These are phyloP conservation scores for Isaurus tuberculatus DNA, from an alignment of 92 coral and sea anemone species.

Conservation along the genomic window DNA sequence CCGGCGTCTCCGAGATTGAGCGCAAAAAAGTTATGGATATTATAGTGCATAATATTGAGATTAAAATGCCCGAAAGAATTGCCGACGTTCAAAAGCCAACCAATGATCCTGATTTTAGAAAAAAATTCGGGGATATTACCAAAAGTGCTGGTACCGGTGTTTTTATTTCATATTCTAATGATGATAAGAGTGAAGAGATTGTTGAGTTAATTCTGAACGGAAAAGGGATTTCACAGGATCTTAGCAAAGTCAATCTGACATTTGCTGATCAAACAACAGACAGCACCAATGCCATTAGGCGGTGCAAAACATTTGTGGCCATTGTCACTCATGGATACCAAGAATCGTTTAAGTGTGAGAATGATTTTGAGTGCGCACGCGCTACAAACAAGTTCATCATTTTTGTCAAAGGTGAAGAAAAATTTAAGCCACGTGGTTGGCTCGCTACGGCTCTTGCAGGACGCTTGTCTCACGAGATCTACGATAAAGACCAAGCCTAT, in stretches of 20 bases:
- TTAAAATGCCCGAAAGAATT: background rate
- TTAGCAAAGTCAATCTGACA: slow-evolving; percentile 10
- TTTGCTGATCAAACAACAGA: slow-evolving; percentile 16
- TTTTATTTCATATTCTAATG: slow-evolving; percentile 28
- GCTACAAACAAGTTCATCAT: slow-evolving; percentile 60
- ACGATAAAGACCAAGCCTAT: slow-evolving; percentile 28
- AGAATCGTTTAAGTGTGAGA: slow-evolving; percentile 59
- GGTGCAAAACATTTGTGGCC: slow-evolving; percentile 52
- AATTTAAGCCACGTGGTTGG: slow-evolving; percentile 30
- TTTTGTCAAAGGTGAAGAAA: slow-evolving; percentile 25
- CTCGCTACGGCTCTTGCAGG: slow-evolving; percentile 30
- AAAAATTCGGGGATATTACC: slow-evolving; percentile 32
- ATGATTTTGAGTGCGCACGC: slow-evolving; percentile 74
- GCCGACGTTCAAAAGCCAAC: slow-evolving; percentile 7
- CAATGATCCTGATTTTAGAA: slow-evolving; percentile 5
- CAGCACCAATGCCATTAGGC: slow-evolving; percentile 12
- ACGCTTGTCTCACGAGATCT: slow-evolving; percentile 26
- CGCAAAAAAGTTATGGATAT: slow-evolving; percentile 16
- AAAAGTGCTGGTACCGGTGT: background rate
- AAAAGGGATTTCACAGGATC: slow-evolving; percentile 23
- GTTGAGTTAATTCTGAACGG: slow-evolving; percentile 23
- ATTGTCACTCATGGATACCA: slow-evolving; percentile 68
- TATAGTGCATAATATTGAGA: background rate
- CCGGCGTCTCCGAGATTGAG: slow-evolving; percentile 4
- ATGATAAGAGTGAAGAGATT: slow-evolving; percentile 11